Evolutionary conservation across 2,888 invertebrate genomes (phyloP), one percentile per base, ranked within the genome.

Genomic region (Caenorhabditis japonica): DNA sequence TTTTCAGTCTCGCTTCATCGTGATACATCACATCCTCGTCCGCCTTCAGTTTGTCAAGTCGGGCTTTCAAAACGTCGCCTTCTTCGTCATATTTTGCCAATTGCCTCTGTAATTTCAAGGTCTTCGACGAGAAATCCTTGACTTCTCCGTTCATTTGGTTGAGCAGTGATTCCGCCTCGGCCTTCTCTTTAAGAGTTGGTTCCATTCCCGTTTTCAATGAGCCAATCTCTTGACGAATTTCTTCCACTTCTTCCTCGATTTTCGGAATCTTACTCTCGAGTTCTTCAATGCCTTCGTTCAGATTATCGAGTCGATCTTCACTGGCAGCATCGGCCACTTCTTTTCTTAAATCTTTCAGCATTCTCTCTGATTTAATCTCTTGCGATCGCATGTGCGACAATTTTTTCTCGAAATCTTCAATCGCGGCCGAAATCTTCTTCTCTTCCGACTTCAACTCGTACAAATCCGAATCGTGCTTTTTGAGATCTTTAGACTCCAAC

Each of bases 1-100:
- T 23, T 19, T 61, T 66, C 12, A 66, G 25, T 34, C 19, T 30
- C 1, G 43, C 43, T 36, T 73, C 73, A 0, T 38, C 21, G 17
- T 49, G 51, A 49, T 23, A 66, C 1, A 73, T 21, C 5, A 13
- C 33, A 3, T 19, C 17, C 36, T 49, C 46, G 1, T 59, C 49
- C 5, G 23, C 41, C 7, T 49, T 17, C 25, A 66, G 10, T 15
- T 55, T 60, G 8, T 33, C 38, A 4, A 52, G 10, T n/a, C 52
- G 49, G 3, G 10, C 12, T 21, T 36, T 38, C 3, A 62, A 15
- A n/a, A 36, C 15, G 7, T 44, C 62, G 12, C 53, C 38, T 8
- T 23, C n/a, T 4, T 38, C 46, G 33, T 61, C 55, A 12, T 38
- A 21, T 12, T 8, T 15, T 0, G 27, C 7, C 8, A 55, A 7